Percentiles rank a stretch among this genome's conserved stretches.
Conservation (phyloP, 2,888 invertebrate genomes). For the Drosophila pullipes region DNA sequence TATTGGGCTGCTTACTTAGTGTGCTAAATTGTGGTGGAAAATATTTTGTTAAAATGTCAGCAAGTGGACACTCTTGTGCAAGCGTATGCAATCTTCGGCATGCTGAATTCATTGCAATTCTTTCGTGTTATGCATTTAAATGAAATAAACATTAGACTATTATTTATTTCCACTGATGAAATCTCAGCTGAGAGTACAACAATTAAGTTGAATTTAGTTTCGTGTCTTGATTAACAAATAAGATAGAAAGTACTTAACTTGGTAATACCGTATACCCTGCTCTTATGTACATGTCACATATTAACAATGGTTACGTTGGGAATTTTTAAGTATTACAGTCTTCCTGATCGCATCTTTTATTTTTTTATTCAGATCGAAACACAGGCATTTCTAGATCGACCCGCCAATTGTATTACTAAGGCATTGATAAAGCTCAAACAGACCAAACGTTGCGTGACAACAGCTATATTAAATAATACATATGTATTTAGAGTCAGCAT, state of each 20-base stretch:
- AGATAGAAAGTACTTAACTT: background rate
- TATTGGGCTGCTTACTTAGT: background rate
- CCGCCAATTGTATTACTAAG: background rate
- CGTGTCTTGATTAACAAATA: background rate
- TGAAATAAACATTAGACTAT: background rate
- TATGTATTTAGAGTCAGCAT: slow-evolving; percentile 1
- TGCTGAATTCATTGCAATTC: background rate
- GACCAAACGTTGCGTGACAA: background rate
- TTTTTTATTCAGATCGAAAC: no score
- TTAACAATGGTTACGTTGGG: background rate
- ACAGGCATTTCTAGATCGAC: background rate
- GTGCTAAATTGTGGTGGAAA: no score
- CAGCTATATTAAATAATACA: background rate
- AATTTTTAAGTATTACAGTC: background rate
- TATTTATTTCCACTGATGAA: background rate
- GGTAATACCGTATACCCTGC: background rate
- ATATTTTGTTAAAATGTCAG: background rate
- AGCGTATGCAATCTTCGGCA: background rate
- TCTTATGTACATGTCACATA: background rate
- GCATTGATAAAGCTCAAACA: background rate
- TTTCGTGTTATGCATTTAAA: background rate
- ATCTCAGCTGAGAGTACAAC: slow-evolving; percentile 1
- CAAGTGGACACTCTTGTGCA: background rate
- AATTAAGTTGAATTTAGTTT: background rate
- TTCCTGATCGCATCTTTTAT: background rate